Evolutionary conservation across 2,797 vertebrate genomes (phyloP), one percentile per base, ranked within the genome.

Genomic region (Sebastes trivittatus): DNA sequence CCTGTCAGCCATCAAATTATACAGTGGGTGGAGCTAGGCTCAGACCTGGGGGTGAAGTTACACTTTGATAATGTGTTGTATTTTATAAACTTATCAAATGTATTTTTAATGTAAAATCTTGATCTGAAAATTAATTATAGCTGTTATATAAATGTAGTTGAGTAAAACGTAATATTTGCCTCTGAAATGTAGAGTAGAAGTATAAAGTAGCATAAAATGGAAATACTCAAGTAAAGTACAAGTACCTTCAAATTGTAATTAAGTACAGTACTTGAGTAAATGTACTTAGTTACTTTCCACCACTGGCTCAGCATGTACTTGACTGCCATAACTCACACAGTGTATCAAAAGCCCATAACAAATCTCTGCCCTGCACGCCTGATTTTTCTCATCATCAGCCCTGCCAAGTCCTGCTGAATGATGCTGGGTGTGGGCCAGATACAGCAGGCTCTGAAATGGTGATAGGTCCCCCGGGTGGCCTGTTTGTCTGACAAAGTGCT

Each of bases 401-500:
- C 74, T 77, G 75, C 59, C 75, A 76, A 75, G 22, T 66, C 63
- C 67, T 56, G 74, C 56, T 82, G 84, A 71, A 65, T 30, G 73
- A 90, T 72, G 72, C 56, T 90, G 87, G 80, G 87, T 73, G 84
- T 72, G 77, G 83, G 69, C 78, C 82, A 77, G 54, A 79, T 69
- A 32, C 68, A 22, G 68, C 64, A 16, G 49, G 42, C 80, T 79
- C 72, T 75, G 67, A 83, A 88, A 86, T 78, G 75, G 49, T 30
- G 64, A 64, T 63, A 0, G 22, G 23, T 84, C 87, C 83, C 88
- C 68, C 1, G 58, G 66, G 90, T 76, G 23, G 67, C 34, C 71
- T 82, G 83, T 92, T 92, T 91, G 85, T 92, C 78, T 86, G 86
- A 87, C 83, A 71, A 87, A 90, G 76, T 82, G 78, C 75, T 84